Base-by-base conservation (phyloP, 92 coral and sea anemone genomes). In the Metridium senile region DNA sequence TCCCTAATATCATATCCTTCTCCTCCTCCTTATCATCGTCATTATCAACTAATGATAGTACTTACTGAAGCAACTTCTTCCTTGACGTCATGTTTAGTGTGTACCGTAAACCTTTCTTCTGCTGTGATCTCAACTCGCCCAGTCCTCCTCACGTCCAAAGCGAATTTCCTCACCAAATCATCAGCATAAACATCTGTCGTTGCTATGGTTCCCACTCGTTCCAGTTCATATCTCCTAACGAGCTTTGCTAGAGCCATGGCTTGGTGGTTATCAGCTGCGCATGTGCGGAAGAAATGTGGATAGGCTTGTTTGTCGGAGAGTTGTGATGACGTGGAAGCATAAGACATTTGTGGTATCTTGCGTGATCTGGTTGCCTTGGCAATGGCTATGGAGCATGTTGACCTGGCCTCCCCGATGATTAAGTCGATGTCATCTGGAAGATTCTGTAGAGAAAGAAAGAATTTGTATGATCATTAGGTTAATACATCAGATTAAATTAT, bases 371-470 rank as follows among this genome's bases (percentile, higher is more conserved):
- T 96, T 49, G 91, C 89, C 75, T 81, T 75, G 45, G 99, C 89
- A 32, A 96, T 96, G 10, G 99, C 97, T 34, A 92, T 92, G 25
- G 99, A 92, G 56, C 99, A 96, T 21, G 85, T 84, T 43, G 99
- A 96, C 18, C 99, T 59, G 58, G 99, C 99, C 71, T 89, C 99
- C 71, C 99, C 99, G 45, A 96, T 85, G 71, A 96, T 92, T 72
- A 96, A 78, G 85, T 89, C 93, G 26, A 86, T 84, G 77, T 96
- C 96, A 58, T 81, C 80, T 11, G 99, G 86, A 74, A 96, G 93
- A 43, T 85, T 85, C 99, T 96, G 58, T 11, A 8, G 11, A 25
- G 16, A 47, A 51, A 43, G n/a, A n/a, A n/a, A n/a, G n/a, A n/a
- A n/a, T n/a, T n/a, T n/a, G n/a, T 34, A 76, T 35, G 21, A 53